These are phyloP conservation scores for Eueremaeus valkanovi DNA, from an alignment of 2,888 invertebrate genomes.

Conservation along the genomic window DNA sequence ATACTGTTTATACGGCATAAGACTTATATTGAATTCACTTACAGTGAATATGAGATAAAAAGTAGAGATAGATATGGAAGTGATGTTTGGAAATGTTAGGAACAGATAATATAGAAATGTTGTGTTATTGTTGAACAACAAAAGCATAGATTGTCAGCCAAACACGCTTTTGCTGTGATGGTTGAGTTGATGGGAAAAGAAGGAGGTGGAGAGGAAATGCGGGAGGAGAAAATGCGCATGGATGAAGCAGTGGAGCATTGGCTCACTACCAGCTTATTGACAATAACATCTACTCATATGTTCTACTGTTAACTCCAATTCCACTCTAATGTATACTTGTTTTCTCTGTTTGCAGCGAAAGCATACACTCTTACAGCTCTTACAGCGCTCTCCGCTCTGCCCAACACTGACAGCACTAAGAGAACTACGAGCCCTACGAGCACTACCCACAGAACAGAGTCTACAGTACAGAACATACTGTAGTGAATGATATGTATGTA, in stretches of 20 bases:
- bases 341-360: not conserved
- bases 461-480: no score
- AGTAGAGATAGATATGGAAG: constrained; percentile 12
- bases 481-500: not conserved
- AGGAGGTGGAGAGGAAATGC: constrained; percentile 35
- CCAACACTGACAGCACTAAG: not conserved
- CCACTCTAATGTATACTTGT: constrained; percentile 28
- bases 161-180: constrained; percentile 27
- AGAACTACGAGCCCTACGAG: not conserved
- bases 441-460: not conserved
- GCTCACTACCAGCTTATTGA: constrained; percentile 4
- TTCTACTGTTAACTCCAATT: constrained; percentile 21
- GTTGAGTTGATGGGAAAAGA: constrained; percentile 35
- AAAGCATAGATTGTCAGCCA: constrained; percentile 26
- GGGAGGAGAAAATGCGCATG: constrained; percentile 33
- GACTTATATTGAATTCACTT: no score
- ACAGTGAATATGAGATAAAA: constrained; percentile 22
- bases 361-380: not conserved
- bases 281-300: constrained; percentile 31
- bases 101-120: constrained; percentile 29
- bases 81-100: constrained; percentile 12
- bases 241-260: constrained; percentile 20
- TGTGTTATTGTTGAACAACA: constrained; percentile 33
- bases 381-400: not conserved
- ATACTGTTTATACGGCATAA: no score